phyloP scores from a whole-genome alignment of 2,113 vertebrate species.

The Myrmophylax atrothorax region DNA sequence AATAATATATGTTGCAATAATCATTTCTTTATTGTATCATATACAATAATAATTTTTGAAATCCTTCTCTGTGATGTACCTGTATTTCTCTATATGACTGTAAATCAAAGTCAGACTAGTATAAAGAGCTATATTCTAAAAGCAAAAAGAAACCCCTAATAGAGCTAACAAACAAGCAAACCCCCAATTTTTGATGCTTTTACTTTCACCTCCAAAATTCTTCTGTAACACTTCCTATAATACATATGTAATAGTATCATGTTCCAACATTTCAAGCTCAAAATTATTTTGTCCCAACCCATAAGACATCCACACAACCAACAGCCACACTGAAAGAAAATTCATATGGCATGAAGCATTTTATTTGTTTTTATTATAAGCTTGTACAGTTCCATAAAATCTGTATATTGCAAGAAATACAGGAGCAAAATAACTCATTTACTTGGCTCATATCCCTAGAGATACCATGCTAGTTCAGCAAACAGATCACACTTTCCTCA shows the following conservation, averaged over 20 bases:
- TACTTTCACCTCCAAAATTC: background rate
- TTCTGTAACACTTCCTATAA: background rate
- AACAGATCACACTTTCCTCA: background rate
- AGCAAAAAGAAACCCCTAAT: background rate
- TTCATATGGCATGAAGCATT: background rate
- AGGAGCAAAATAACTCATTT: background rate
- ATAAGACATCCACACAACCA: background rate
- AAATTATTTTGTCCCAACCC: background rate
- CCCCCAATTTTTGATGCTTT: rapidly evolving
- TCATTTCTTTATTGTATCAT: background rate
- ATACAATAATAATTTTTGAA: background rate
- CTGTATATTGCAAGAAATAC: background rate
- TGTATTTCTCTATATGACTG: background rate
- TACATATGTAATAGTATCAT: background rate
- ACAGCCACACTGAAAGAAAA: background rate
- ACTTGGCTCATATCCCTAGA: background rate
- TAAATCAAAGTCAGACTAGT: background rate
- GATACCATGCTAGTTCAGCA: background rate
- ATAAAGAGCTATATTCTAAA: background rate
- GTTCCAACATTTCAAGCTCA: background rate
- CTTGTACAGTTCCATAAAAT: background rate
- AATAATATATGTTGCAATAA: background rate
- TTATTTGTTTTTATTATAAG: background rate
- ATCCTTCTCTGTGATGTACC: background rate
- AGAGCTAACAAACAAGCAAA: background rate